phyloP scores from a whole-genome alignment of 2,888 invertebrate species.

The Saturnia japonica region DNA sequence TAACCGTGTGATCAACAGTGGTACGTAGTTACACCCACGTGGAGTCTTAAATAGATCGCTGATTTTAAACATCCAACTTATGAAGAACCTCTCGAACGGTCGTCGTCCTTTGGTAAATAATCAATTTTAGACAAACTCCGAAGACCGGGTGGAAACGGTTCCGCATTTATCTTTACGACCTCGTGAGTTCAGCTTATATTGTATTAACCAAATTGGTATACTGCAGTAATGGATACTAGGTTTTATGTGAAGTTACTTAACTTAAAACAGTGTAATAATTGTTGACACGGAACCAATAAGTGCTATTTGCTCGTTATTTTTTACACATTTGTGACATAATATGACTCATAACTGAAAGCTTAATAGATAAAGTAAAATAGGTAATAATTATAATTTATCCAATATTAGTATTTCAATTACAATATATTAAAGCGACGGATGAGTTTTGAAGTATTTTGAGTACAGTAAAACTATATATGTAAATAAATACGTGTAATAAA shows the following conservation, averaged over 20 bases:
- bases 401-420: background rate
- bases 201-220: conserved; percentile 45
- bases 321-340: background rate
- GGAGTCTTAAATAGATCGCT: conserved; percentile 53
- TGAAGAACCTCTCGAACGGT: conserved; percentile 19
- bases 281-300: background rate
- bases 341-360: background rate
- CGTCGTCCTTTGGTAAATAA: conserved; percentile 1
- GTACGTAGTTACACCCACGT: conserved; percentile 56
- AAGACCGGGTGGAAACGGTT: conserved; percentile 39
- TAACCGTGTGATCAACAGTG: conserved; percentile 50
- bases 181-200: conserved; percentile 20
- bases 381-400: background rate
- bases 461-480: too few relatives aligned
- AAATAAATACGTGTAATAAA: too few relatives aligned
- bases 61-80: conserved; percentile 18
- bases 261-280: background rate
- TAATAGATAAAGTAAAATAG: too few relatives aligned
- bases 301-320: background rate
- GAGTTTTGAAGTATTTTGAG: too few relatives aligned
- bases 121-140: conserved; percentile 25
- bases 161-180: conserved; percentile 33
- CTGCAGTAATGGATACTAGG: conserved; percentile 13
- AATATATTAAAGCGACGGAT: too few relatives aligned
- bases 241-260: background rate